phyloP scores from a whole-genome alignment of 2,888 invertebrate genomes.

The Imbricaverruca yamaguchii region DNA sequence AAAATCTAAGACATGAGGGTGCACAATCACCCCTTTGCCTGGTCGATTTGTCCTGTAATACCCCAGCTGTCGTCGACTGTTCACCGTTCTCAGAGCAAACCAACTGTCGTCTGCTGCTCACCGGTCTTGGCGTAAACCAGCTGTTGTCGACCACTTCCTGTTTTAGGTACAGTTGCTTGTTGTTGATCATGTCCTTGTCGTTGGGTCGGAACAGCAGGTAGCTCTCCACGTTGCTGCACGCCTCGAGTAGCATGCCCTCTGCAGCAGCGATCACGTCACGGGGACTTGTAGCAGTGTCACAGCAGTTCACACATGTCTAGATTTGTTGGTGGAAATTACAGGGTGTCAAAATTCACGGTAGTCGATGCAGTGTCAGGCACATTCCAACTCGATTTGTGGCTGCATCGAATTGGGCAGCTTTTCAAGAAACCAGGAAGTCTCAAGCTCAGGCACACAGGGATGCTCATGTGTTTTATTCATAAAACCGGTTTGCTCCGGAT shows the following conservation, averaged over 20 bases:
- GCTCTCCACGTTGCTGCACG: constrained; percentile 3
- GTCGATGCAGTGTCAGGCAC: not conserved
- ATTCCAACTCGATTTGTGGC: not conserved
- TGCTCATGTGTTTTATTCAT: no score
- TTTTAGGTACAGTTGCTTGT: not conserved
- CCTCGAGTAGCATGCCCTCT: not conserved
- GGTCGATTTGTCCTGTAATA: no score
- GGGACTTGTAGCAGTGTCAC: not conserved
- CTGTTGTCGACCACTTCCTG: not conserved
- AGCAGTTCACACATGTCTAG: not conserved
- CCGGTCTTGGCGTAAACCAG: not conserved
- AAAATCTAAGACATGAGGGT: no score
- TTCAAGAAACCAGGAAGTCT: not conserved
- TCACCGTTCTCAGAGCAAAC: no score
- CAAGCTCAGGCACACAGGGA: not conserved
- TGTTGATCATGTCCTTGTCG: not conserved
- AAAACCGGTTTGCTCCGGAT: no score
- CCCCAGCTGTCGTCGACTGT: no score
- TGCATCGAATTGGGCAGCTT: not conserved
- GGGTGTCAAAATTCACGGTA: not conserved
- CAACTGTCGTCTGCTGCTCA: not conserved
- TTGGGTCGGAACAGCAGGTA: not conserved
- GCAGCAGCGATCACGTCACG: not conserved
- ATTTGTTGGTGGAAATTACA: not conserved
- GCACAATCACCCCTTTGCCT: no score